Conservation (phyloP, 1,140 invertebrate species). For the Prorops nasuta region DNA sequence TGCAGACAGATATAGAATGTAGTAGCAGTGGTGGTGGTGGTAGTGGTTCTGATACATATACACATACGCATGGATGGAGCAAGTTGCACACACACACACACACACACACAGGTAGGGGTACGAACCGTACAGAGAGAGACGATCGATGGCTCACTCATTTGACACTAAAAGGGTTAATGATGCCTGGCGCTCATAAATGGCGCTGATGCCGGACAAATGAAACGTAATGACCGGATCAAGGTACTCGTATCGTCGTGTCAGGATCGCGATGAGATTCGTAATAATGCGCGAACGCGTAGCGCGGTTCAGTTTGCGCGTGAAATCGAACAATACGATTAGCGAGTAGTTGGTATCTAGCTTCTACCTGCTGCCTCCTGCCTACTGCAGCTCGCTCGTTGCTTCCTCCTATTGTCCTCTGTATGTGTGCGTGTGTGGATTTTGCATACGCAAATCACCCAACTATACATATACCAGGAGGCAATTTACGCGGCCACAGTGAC, state of each 20-base stretch:
- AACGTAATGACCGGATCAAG: conserved; percentile 32
- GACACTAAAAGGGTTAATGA: conserved; percentile 33
- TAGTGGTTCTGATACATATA: background rate
- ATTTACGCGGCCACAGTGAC: too few relatives aligned
- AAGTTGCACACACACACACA: background rate
- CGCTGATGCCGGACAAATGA: conserved; percentile 30
- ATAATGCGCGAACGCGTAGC: conserved; percentile 18
- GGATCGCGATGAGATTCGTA: conserved; percentile 29
- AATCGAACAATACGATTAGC: conserved; percentile 31
- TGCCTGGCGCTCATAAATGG: conserved; percentile 31
- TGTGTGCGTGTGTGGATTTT: too few relatives aligned
- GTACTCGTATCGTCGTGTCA: conserved; percentile 20
- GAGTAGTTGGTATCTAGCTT: too few relatives aligned
- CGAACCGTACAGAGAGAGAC: background rate
- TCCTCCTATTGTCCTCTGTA: too few relatives aligned
- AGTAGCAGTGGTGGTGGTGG: background rate
- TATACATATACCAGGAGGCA: too few relatives aligned
- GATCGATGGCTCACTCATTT: conserved; percentile 30
- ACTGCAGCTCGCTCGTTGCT: too few relatives aligned
- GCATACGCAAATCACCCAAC: too few relatives aligned
- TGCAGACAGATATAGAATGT: too few relatives aligned
- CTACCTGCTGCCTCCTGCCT: too few relatives aligned
- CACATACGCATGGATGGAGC: background rate
- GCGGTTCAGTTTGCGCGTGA: conserved; percentile 15
- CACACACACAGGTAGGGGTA: background rate